Base-by-base conservation (phyloP, 2,797 vertebrate genomes). In the Taeniopygia guttata region DNA sequence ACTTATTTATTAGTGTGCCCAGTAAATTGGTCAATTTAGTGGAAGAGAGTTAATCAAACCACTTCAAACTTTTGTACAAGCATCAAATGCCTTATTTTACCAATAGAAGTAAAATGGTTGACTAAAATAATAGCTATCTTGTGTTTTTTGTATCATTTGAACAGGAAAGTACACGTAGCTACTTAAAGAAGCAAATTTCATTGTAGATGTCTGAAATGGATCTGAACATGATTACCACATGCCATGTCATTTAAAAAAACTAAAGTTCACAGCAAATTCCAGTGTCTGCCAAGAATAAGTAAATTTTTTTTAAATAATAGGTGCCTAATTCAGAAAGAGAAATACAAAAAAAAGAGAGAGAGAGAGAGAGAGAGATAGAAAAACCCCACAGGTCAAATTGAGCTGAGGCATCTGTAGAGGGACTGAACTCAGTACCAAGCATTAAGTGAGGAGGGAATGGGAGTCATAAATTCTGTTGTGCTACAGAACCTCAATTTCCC, bases 331-430 rank as follows among this genome's bases (percentile, higher is more conserved):
- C 14, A 68, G 42, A 36, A 30, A 54, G 7, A 32, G 1, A 40
- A 45, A 27, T 2, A 26, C 4, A 2, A 21, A 16, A 17, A 7
- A 4, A 2, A 21, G 16, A 7, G 12, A n/a, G n/a, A n/a, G n/a
- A n/a, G n/a, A n/a, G n/a, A 38, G 38, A 38, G 7, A 32, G 7
- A 58, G 36, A 36, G 26, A 13, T 30, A 17, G 26, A 16, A 8
- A 32, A 55, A 14, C 1, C 3, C 22, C 8, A 14, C 12, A 8
- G 4, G 13, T n/a, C 27, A 80, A 82, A 83, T 19, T n/a, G 11
- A 68, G 7, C 21, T 46, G 16, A 80, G 34, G 11, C 7, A 34
- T 64, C 43, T 82, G 6, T 36, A 77, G 22, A 54, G 6, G 23
- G 14, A 40, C 19, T 32, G 25, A 92, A 49, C 9, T 52, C 27